Base-by-base conservation (phyloP, 2,113 vertebrate genomes). In the Siniperca chuatsi region DNA sequence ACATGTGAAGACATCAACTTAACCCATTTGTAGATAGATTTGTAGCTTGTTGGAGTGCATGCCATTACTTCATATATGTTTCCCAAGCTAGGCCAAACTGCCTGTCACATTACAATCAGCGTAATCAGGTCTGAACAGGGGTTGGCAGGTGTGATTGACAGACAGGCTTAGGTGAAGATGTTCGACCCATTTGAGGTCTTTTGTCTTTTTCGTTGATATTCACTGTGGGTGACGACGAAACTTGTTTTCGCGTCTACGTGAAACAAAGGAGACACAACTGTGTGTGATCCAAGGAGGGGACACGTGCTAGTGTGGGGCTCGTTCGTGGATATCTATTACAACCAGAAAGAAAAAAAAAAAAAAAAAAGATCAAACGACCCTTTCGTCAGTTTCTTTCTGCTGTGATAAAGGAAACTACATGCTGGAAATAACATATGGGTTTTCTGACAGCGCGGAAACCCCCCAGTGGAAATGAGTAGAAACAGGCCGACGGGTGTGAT, bases 391-490 rank as follows among this genome's bases (percentile, higher is more conserved):
- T 21, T 58, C 23, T 66, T 2, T 29, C 4, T 64, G 46, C 11
- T 75, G 12, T 40, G 74, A 79, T 1, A 72, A 55, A 70, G 75
- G 75, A 93, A 90, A 91, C 81, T 37, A 16, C 33, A 42, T 1
- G 2, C 75, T 85, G 89, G 87, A 92, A 93, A 92, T 73, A 73
- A 74, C 75, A 8, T 55, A 42, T 44, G 66, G 48, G 15, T 55
- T 86, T 79, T 83, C 50, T 81, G 78, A 72, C 70, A 52, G 44
- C 1, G 71, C 66, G 92, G 94, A 93, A 94, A 92, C 46, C 87
- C 92, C 92, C 90, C 10, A 16, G 52, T 77, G 78, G 77, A 92
- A 91, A 87, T 61, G 37, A 52, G 18, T 1, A 77, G 54, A 78
- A 80, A 85, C 55, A 46, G 4, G 25, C 25, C 25, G 0, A 33